phyloP scores from a whole-genome alignment of 2,113 vertebrate species.

The Entomyzon cyanotis region DNA sequence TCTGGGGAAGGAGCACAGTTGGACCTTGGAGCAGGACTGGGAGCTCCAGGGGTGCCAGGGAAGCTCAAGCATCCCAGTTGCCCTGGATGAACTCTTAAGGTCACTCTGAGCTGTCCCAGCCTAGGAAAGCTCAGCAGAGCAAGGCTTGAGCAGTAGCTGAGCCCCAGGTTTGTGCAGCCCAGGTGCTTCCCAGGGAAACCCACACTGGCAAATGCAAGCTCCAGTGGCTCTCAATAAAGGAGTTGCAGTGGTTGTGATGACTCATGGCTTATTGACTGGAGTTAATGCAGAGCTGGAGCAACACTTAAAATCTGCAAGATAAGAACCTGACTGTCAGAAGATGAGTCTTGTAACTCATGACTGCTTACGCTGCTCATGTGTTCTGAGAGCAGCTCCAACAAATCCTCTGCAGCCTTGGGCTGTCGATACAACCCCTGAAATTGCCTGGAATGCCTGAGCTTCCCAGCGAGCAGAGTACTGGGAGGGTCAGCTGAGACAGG shows the following conservation, averaged over 20 bases:
- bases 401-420: neutral
- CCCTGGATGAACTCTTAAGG: neutral
- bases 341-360: constrained; percentile 54
- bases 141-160: neutral
- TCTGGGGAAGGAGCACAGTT: neutral
- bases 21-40: neutral
- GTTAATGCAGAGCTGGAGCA: constrained; percentile 45
- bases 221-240: neutral
- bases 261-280: constrained; percentile 46
- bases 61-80: neutral
- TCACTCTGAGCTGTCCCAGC: neutral
- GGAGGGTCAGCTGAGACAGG: neutral
- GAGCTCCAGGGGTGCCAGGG: neutral
- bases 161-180: neutral
- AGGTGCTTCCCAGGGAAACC: neutral
- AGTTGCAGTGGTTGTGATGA: constrained; percentile 49
- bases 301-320: constrained; percentile 53
- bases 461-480: neutral
- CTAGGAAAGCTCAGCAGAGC: neutral
- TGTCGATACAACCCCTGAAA: neutral
- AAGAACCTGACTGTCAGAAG: constrained; percentile 57
- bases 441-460: neutral
- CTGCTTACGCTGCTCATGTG: constrained; percentile 16
- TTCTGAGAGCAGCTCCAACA: constrained; percentile 2
- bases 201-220: neutral